Evolutionary conservation across 2,888 invertebrate species (phyloP), one percentile per base, ranked within the genome.

Genomic region (Aradus depressus): DNA sequence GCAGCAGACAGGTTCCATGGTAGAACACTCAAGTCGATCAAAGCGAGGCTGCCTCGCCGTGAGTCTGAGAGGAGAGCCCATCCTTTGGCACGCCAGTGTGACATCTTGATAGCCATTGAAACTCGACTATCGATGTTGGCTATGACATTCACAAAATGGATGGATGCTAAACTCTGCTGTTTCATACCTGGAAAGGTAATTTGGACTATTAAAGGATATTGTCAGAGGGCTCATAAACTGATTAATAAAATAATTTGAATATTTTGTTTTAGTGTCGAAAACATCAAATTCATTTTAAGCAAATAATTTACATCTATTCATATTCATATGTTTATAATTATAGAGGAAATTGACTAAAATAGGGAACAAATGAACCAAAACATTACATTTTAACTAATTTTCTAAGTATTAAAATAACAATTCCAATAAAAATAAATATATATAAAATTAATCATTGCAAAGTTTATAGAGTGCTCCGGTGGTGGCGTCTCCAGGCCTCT

Each of bases 141-240:
- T 32, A 92, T 93, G 90, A 92, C 92, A 0, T 93, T 87, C 64
- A 77, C 81, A 52, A 91, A 90, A 68, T 89, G 85, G 64, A 85
- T 92, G 25, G 89, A 91, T 59, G 72, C 77, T 31, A 80, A 82
- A 52, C 69, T 86, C 18, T 88, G 91, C 64, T 92, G 92, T 65
- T 93, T 93, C 64, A 91, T 93, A 63, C 92, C 93, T 1, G 93
- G 93, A 51, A 88, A 87, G 75, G 90, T 91, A 64, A 69, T 62
- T 34, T n/a, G 18, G 3, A 43, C 14, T 35, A 35, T 35, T n/a
- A 5, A 10, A 35, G 35, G 5, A 10, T 35, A 5, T 35, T 10
- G 12, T 10, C 12, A 28, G 8, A 28, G 28, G 8, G n/a, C n/a
- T n/a, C n/a, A n/a, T 28, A 10, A 28, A 28, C 12, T 28, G 28